A percentile compares a stretch with the other conserved stretches of the same genome.
These are phyloP conservation scores for Eupelmus urozonus DNA, from an alignment of 2,888 invertebrate species.

Conservation along the genomic window DNA sequence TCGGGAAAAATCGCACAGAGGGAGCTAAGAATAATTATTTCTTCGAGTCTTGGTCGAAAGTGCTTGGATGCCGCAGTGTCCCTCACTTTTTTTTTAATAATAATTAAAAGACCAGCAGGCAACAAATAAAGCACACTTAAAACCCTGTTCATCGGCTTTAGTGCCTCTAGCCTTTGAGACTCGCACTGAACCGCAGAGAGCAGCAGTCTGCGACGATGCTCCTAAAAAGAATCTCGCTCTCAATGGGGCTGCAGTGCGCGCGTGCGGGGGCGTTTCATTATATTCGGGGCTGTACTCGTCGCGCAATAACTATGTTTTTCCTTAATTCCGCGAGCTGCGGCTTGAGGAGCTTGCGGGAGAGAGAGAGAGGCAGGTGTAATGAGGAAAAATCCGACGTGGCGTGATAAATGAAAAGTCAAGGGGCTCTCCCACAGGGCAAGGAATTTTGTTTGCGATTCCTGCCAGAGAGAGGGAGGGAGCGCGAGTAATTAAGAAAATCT, in stretches of 20 bases:
- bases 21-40: not conserved
- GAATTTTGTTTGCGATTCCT: slow-evolving; percentile 25
- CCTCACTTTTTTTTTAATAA: too few relatives aligned
- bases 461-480: not conserved
- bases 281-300: too few relatives aligned
- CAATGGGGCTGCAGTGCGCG: not conserved
- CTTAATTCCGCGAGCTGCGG: slow-evolving; percentile 1
- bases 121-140: not conserved
- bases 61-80: too few relatives aligned
- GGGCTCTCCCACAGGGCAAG: too few relatives aligned
- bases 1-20: too few relatives aligned
- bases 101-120: too few relatives aligned
- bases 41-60: not conserved
- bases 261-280: slow-evolving; percentile 1
- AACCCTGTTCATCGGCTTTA: too few relatives aligned
- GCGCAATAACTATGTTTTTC: slow-evolving; percentile 21
- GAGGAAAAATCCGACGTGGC: slow-evolving; percentile 30
- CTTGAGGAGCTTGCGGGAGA: slow-evolving; percentile 19
- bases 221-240: not conserved
- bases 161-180: too few relatives aligned
- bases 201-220: too few relatives aligned
- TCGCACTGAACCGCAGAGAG: too few relatives aligned
- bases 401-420: slow-evolving; percentile 42
- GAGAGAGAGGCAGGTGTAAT: slow-evolving; percentile 29
- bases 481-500: slow-evolving; percentile 40